Evolutionary conservation across 2,888 invertebrate genomes (phyloP).

Genomic region (Chromoteleia sp.): DNA sequence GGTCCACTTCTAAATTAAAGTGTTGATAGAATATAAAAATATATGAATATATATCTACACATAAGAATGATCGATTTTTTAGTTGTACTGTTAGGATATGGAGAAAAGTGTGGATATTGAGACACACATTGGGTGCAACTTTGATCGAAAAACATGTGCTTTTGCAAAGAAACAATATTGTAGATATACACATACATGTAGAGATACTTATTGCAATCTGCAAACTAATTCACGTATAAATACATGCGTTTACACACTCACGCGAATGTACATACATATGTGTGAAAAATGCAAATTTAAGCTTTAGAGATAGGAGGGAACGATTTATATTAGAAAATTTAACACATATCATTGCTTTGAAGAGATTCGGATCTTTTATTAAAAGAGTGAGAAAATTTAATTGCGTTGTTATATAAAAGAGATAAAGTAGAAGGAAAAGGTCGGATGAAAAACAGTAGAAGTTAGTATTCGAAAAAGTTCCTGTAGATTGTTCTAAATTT

Average conservation of each 20-base stretch:
- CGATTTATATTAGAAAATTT: constrained; percentile 16
- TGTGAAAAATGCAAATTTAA: constrained; percentile 47
- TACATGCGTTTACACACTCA: constrained; percentile 27
- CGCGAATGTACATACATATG: constrained; percentile 62
- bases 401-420: constrained; percentile 1
- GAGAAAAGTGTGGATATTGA: constrained; percentile 42
- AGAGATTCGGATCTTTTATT: constrained; percentile 58
- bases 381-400: constrained; percentile 23
- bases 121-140: constrained; percentile 42
- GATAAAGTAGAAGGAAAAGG: constrained; percentile 15
- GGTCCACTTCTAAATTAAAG: constrained; percentile 12
- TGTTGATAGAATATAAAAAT: constrained; percentile 45
- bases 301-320: constrained; percentile 30
- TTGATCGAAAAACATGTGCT: constrained; percentile 49
- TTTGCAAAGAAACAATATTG: constrained; percentile 39
- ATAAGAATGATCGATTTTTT: constrained; percentile 48
- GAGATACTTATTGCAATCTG: constrained; percentile 16
- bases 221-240: constrained; percentile 30
- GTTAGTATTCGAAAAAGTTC: not conserved
- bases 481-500: not conserved
- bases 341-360: constrained; percentile 26
- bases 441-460: constrained; percentile 1
- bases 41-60: constrained; percentile 41
- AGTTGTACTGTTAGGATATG: constrained; percentile 60
- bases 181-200: constrained; percentile 8